Percentiles rank a stretch among this genome's conserved stretches.
These are phyloP conservation scores for Hofmannophila pseudospretella DNA, from an alignment of 2,888 invertebrate genomes.

Conservation along the genomic window DNA sequence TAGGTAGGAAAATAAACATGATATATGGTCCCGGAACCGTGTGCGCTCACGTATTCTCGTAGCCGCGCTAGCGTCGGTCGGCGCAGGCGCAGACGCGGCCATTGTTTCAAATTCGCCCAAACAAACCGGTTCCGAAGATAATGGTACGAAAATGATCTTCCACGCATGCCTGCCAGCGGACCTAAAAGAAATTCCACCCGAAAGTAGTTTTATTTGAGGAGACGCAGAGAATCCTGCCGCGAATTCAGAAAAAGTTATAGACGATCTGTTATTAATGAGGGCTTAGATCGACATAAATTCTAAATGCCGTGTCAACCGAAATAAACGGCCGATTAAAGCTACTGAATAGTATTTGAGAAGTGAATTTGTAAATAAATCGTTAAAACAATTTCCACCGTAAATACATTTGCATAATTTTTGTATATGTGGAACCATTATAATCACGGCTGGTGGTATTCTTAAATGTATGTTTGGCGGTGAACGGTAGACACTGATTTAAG, in stretches of 20 bases:
- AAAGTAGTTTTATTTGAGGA: conserved; percentile 28
- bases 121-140: conserved; percentile 64
- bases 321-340: conserved; percentile 7
- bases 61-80: conserved; percentile 6
- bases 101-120: conserved; percentile 69
- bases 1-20: conserved; percentile 16
- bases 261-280: conserved; percentile 22
- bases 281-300: conserved; percentile 6
- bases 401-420: conserved; percentile 25
- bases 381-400: conserved; percentile 8
- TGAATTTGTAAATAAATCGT: conserved; percentile 6
- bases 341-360: conserved; percentile 8
- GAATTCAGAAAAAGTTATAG: conserved; percentile 25
- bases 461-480: conserved; percentile 29
- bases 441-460: conserved; percentile 30
- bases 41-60: conserved; percentile 22
- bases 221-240: conserved; percentile 20
- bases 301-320: conserved; percentile 5
- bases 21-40: conserved; percentile 39
- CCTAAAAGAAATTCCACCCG: conserved; percentile 41
- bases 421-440: conserved; percentile 21
- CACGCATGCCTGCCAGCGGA: conserved; percentile 37
- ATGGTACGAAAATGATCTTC: conserved; percentile 50
- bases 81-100: conserved; percentile 26
- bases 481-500: conserved; percentile 29